Percentiles rank a stretch among this genome's conserved stretches.
Evolutionary conservation across 2,888 invertebrate genomes (phyloP).

Genomic region (Tenodera sinensis): DNA sequence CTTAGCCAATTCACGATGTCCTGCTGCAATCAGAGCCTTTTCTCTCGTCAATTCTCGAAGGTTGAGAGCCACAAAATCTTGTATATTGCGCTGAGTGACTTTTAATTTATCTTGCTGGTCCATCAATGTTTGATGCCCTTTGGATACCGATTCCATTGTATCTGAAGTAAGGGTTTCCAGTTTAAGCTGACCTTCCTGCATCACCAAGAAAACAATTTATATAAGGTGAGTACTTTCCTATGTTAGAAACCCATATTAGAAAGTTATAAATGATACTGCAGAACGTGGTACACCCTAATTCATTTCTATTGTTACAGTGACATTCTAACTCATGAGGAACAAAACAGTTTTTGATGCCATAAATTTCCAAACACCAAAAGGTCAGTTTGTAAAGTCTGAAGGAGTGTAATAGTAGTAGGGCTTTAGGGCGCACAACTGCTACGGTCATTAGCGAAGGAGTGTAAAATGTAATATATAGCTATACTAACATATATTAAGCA

Average conservation of each 20-base stretch:
- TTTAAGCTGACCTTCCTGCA: conserved; percentile 47
- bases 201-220: neutral
- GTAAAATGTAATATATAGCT: too few relatives aligned
- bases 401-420: too few relatives aligned
- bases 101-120: conserved; percentile 51
- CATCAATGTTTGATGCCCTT: conserved; percentile 48
- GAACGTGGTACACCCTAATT: too few relatives aligned
- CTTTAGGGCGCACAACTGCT: too few relatives aligned
- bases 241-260: neutral
- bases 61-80: conserved; percentile 49
- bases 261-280: too few relatives aligned
- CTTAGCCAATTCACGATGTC: conserved; percentile 52
- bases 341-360: too few relatives aligned
- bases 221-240: neutral
- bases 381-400: too few relatives aligned
- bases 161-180: conserved; percentile 46
- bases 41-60: conserved; percentile 55
- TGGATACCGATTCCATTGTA: conserved; percentile 45
- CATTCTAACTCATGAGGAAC: too few relatives aligned
- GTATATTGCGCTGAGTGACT: conserved; percentile 34
- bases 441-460: too few relatives aligned
- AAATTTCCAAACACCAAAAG: too few relatives aligned
- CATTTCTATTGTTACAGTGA: too few relatives aligned
- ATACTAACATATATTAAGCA: too few relatives aligned
- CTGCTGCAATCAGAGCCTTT: conserved; percentile 56